phyloP scores from a whole-genome alignment of 2,113 vertebrate species.

The Actenoides hombroni region DNA sequence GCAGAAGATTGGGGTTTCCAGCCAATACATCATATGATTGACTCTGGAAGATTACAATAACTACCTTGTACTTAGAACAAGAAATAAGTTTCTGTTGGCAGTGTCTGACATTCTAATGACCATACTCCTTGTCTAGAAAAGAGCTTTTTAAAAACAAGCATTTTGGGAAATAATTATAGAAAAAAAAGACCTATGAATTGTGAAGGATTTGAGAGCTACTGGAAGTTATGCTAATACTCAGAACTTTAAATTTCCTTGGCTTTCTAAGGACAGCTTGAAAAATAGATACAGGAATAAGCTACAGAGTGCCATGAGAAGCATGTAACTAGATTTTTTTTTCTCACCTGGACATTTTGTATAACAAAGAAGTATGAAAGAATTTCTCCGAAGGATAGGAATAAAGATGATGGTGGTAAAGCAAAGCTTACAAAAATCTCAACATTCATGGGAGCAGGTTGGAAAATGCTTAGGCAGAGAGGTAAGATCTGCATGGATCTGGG shows the following conservation, averaged over 20 bases:
- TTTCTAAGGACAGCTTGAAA: background rate
- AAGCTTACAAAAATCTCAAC: background rate
- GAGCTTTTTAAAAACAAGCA: background rate
- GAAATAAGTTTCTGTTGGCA: background rate
- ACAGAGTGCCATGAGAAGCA: background rate
- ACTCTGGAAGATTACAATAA: slow-evolving; percentile 19
- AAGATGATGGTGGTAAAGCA: background rate
- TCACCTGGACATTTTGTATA: background rate
- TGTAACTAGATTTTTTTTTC: background rate
- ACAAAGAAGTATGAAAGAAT: background rate
- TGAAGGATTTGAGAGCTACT: background rate
- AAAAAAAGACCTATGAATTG: background rate
- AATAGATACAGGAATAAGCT: background rate
- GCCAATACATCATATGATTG: background rate
- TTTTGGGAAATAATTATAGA: background rate
- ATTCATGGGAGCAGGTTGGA: background rate
- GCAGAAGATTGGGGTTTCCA: background rate
- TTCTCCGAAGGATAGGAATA: background rate
- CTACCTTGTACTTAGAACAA: background rate
- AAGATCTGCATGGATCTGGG: background rate
- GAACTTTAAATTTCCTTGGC: background rate
- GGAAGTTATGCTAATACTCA: background rate
- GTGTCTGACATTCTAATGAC: background rate
- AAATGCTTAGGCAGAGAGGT: background rate
- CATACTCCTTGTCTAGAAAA: background rate